phyloP scores from a whole-genome alignment of 2,113 vertebrate species.

The Platichthys flesus region DNA sequence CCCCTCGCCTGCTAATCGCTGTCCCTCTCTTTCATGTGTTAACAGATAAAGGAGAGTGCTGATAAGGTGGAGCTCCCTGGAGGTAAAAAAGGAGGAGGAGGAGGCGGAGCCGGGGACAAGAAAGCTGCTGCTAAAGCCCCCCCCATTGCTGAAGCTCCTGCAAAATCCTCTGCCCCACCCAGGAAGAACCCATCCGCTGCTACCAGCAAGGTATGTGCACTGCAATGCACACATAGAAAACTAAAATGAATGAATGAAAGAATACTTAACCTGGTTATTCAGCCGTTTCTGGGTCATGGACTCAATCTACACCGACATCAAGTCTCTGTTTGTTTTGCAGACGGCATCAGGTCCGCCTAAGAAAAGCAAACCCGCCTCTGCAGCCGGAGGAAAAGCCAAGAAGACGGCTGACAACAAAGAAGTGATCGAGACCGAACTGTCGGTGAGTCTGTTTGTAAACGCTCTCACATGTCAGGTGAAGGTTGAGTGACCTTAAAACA shows the following conservation, averaged over 20 bases:
- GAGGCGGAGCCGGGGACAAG: conserved; percentile 80
- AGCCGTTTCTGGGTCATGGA: background rate
- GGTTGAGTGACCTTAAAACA: too few relatives aligned
- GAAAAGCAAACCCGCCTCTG: conserved; percentile 86
- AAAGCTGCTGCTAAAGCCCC: conserved; percentile 84
- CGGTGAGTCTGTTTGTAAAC: conserved; percentile 82
- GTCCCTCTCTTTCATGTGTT: background rate
- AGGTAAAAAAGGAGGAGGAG: conserved; percentile 84
- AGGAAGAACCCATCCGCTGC: conserved; percentile 82
- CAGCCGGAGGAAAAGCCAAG: conserved; percentile 86
- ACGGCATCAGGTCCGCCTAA: conserved; percentile 85
- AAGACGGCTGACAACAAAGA: conserved; percentile 89
- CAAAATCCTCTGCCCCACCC: conserved; percentile 84
- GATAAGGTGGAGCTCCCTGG: conserved; percentile 92
- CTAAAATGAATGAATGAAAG: background rate
- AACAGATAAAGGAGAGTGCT: conserved; percentile 95
- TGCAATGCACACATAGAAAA: background rate
- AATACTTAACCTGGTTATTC: background rate
- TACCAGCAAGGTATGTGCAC: conserved; percentile 81
- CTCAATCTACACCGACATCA: background rate
- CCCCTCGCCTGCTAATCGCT: background rate
- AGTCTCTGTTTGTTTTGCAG: conserved; percentile 68
- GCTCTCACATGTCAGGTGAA: background rate
- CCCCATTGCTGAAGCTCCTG: conserved; percentile 77
- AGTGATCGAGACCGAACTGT: conserved; percentile 87